Conservation (phyloP, 1,140 invertebrate species). For the Pogonognathellus flavescens region DNA sequence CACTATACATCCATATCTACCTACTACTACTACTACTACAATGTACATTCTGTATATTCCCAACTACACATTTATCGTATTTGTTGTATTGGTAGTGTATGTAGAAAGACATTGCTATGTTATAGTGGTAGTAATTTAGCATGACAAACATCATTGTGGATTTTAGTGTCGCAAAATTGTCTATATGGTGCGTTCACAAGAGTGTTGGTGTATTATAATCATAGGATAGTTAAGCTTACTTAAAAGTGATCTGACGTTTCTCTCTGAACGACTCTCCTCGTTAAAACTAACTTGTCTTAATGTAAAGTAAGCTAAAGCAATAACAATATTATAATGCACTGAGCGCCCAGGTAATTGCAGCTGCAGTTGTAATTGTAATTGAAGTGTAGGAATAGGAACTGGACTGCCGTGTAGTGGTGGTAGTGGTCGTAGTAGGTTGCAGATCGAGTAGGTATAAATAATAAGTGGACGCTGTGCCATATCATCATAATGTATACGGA, state of each 20-base stretch:
- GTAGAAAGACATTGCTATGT: too few species aligned
- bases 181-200: too few species aligned
- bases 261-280: not conserved
- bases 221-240: not conserved
- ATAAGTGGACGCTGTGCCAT: not conserved
- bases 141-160: too few species aligned
- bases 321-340: not conserved
- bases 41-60: too few species aligned
- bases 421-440: not conserved
- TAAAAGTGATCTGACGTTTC: not conserved
- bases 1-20: too few species aligned
- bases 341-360: not conserved
- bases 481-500: too few species aligned
- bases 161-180: too few species aligned
- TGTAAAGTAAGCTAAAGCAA: not conserved
- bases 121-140: too few species aligned
- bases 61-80: too few species aligned
- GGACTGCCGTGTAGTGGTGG: not conserved
- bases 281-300: not conserved
- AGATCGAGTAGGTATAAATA: not conserved
- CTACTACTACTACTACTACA: too few species aligned
- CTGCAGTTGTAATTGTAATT: conserved; percentile 6
- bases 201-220: too few species aligned
- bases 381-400: not conserved
- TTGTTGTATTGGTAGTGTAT: too few species aligned